phyloP scores from a whole-genome alignment of 2,113 vertebrate species.

The Agapornis roseicollis region DNA sequence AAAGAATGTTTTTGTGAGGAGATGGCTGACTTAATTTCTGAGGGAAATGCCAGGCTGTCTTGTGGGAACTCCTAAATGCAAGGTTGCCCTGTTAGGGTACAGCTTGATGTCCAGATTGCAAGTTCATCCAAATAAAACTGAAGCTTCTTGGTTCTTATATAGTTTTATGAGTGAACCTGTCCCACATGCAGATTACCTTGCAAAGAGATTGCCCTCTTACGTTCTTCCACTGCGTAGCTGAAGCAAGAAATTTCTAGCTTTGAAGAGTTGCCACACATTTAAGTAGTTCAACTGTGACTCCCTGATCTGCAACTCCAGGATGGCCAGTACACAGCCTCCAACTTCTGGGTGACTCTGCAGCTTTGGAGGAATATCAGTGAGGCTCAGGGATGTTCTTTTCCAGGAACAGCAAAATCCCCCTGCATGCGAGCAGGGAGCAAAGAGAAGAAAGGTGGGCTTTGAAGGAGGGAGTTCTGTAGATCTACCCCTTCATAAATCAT shows the following conservation, averaged over 20 bases:
- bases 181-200: neutral
- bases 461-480: slow-evolving; percentile 3
- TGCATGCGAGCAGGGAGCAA: neutral
- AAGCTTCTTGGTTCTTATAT: neutral
- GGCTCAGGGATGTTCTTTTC: neutral
- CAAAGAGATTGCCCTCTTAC: neutral
- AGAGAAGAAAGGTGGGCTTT: slow-evolving; percentile 10
- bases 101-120: neutral
- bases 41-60: neutral
- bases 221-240: neutral
- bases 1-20: neutral
- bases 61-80: neutral
- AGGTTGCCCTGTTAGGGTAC: neutral
- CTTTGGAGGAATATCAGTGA: neutral
- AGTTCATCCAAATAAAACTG: neutral
- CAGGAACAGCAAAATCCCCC: neutral
- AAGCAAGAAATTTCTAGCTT: neutral
- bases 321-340: neutral
- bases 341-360: neutral
- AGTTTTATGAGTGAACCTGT: neutral
- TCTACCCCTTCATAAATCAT: slow-evolving; percentile 15
- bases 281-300: neutral
- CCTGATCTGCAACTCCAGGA: neutral
- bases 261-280: neutral
- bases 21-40: neutral